Conservation (phyloP, 2,113 vertebrate genomes). For the Nerophis lumbriciformis region DNA sequence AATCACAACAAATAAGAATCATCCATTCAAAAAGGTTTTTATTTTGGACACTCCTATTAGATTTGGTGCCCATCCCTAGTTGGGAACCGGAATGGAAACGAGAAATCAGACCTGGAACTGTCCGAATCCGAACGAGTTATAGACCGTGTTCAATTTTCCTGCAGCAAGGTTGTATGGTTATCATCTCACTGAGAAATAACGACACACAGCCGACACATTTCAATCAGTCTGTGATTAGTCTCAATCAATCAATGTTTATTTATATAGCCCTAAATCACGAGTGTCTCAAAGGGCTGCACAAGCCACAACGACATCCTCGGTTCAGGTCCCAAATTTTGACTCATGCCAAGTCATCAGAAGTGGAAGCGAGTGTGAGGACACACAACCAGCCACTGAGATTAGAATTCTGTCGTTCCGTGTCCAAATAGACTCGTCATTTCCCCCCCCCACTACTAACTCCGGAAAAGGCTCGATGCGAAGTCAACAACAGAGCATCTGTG, state of each 20-base stretch:
- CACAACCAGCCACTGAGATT: conserved; percentile 23
- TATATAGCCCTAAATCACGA: too few relatives aligned
- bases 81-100: too few relatives aligned
- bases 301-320: too few relatives aligned
- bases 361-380: conserved; percentile 25
- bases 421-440: conserved; percentile 37
- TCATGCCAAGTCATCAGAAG: conserved; percentile 37
- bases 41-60: too few relatives aligned
- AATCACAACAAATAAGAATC: too few relatives aligned
- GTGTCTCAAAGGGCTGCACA: too few relatives aligned
- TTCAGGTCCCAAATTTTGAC: background rate
- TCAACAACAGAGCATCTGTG: conserved; percentile 51
- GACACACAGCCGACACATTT: conserved; percentile 10
- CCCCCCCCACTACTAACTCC: conserved; percentile 11
- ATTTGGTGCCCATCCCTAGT: too few relatives aligned
- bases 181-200: conserved; percentile 40
- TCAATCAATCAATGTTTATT: too few relatives aligned
- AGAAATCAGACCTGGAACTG: too few relatives aligned
- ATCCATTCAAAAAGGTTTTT: too few relatives aligned
- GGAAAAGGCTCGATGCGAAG: conserved; percentile 34
- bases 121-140: too few relatives aligned
- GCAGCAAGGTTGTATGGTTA: conserved; percentile 37
- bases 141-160: conserved; percentile 2
- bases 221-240: conserved; percentile 15
- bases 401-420: conserved; percentile 47